These are phyloP conservation scores for Lycaena phlaeas DNA, from an alignment of 2,888 invertebrate genomes.

Conservation along the genomic window DNA sequence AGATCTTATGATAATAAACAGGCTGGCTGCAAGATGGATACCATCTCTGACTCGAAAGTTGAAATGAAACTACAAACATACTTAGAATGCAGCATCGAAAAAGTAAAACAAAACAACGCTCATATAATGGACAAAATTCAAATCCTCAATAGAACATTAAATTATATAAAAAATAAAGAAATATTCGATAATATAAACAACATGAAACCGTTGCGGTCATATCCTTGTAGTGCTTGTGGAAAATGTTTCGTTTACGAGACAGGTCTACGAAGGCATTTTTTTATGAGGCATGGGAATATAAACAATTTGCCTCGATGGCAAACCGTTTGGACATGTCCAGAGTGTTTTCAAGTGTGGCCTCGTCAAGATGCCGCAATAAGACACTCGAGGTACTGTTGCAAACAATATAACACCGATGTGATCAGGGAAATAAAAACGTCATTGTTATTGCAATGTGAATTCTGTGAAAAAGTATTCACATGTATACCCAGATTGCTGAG, in stretches of 20 bases:
- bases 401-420: constrained; percentile 34
- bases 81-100: constrained; percentile 56
- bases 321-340: constrained; percentile 61
- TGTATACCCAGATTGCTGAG: constrained; percentile 54
- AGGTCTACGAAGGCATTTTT: constrained; percentile 51
- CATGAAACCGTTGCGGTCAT: constrained; percentile 44
- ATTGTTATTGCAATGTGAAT: constrained; percentile 58
- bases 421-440: constrained; percentile 60
- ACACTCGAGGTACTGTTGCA: constrained; percentile 47
- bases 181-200: constrained; percentile 42
- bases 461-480: constrained; percentile 58
- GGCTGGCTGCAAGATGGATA: not conserved
- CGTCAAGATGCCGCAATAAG: constrained; percentile 44
- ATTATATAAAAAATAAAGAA: constrained; percentile 61
- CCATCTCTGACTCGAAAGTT: not conserved
- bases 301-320: constrained; percentile 55
- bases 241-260: constrained; percentile 64
- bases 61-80: constrained; percentile 26
- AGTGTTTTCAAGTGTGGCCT: constrained; percentile 67
- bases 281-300: constrained; percentile 42
- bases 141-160: constrained; percentile 54
- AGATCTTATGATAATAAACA: not conserved
- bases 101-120: constrained; percentile 62
- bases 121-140: constrained; percentile 65
- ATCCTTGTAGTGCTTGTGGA: constrained; percentile 55